Evolutionary conservation across 1,140 invertebrate genomes (phyloP).

Genomic region (Frieseomelitta varia): DNA sequence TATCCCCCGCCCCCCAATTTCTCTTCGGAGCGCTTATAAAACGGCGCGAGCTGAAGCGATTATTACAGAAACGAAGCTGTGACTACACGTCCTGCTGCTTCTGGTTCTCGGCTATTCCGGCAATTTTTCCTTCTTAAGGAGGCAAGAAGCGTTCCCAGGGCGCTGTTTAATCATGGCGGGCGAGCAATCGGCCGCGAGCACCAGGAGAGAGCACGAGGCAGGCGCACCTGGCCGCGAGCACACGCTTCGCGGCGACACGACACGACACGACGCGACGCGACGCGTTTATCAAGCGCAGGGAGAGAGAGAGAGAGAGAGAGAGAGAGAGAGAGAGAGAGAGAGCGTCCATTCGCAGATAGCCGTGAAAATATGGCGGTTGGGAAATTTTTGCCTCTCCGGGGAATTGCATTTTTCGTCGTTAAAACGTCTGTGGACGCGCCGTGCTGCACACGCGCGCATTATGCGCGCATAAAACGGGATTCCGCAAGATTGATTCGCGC

Average conservation of each 20-base stretch:
- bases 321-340: no score
- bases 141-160: slow-evolving; percentile 37
- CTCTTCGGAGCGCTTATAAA: background rate
- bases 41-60: slow-evolving; percentile 8
- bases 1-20: background rate
- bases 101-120: background rate
- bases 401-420: slow-evolving; percentile 31
- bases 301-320: background rate
- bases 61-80: slow-evolving; percentile 21
- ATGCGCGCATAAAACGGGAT: slow-evolving; percentile 8
- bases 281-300: slow-evolving; percentile 50
- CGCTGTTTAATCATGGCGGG: slow-evolving; percentile 55
- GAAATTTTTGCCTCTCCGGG: background rate
- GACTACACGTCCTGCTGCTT: slow-evolving; percentile 21
- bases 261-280: slow-evolving; percentile 37
- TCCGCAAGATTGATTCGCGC: slow-evolving; percentile 6
- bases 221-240: slow-evolving; percentile 16
- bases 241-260: slow-evolving; percentile 45
- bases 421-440: background rate
- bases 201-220: no score
- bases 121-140: slow-evolving; percentile 56
- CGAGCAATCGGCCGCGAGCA: slow-evolving; percentile 20
- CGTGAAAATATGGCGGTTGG: slow-evolving; percentile 31
- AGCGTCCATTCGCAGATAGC: slow-evolving; percentile 47
- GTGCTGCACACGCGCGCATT: background rate